phyloP scores from a whole-genome alignment of 2,113 vertebrate genomes.

The Perca flavescens region DNA sequence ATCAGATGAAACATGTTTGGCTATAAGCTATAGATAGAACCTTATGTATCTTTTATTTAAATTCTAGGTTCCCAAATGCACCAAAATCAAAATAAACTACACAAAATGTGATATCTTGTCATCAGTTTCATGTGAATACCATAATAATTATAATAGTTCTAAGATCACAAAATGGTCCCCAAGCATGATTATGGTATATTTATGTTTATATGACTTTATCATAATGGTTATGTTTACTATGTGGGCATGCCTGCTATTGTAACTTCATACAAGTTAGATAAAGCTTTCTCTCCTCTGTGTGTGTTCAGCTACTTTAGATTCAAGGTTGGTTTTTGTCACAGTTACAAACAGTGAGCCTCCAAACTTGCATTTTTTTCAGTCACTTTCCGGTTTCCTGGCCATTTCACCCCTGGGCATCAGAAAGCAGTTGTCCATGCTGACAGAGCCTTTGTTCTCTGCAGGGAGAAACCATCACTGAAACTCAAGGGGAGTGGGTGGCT shows the following conservation, averaged over 20 bases:
- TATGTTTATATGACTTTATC: not conserved
- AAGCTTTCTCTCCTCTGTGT: not conserved
- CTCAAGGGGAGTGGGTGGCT: slow-evolving; percentile 27
- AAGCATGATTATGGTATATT: too few relatives aligned
- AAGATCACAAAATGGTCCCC: too few relatives aligned
- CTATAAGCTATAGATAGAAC: not conserved
- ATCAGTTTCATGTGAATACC: not conserved
- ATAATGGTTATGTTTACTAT: not conserved
- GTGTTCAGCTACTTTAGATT: slow-evolving; percentile 67
- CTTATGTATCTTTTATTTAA: too few relatives aligned
- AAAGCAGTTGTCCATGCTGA: slow-evolving; percentile 61
- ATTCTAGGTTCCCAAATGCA: not conserved
- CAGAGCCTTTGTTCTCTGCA: slow-evolving; percentile 61
- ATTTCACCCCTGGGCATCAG: slow-evolving; percentile 46
- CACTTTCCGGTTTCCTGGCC: slow-evolving; percentile 67
- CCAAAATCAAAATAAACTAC: not conserved
- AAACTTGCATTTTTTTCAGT: slow-evolving; percentile 53
- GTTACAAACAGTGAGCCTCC: slow-evolving; percentile 49
- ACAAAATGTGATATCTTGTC: not conserved
- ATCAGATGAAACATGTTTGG: too few relatives aligned
- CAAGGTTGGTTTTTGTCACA: slow-evolving; percentile 63
- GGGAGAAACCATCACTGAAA: slow-evolving; percentile 44
- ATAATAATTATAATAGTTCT: not conserved
- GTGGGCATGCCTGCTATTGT: not conserved
- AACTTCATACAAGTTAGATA: not conserved